A percentile compares a stretch with the other conserved stretches of the same genome.
Evolutionary conservation across 2,888 invertebrate species (phyloP).

Genomic region (Hemaris fuciformis): DNA sequence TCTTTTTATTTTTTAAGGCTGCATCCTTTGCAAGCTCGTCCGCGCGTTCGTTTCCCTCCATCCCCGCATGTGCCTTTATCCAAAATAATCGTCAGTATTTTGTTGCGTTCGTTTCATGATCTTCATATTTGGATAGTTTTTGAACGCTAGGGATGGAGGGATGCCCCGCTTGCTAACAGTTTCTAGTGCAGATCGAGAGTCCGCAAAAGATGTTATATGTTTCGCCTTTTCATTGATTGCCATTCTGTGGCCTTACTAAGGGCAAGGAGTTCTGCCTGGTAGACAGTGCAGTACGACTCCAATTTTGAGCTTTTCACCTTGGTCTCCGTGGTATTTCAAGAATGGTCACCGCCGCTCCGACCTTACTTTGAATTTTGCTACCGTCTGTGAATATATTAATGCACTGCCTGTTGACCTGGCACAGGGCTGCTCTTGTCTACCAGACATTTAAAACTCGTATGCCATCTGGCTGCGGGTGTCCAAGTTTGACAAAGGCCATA

Average conservation of each 20-base stretch:
- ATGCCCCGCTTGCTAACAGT: neutral
- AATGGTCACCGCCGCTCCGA: slow-evolving; percentile 16
- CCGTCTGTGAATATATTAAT: slow-evolving; percentile 22
- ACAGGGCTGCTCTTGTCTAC: too few relatives aligned
- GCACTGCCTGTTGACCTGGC: neutral
- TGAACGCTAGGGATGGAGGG: neutral
- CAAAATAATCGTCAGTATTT: neutral
- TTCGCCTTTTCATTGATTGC: neutral
- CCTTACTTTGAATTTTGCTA: slow-evolving; percentile 22
- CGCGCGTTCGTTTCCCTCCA: too few relatives aligned
- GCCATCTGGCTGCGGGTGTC: too few relatives aligned
- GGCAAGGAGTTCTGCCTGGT: too few relatives aligned
- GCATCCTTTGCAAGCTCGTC: too few relatives aligned
- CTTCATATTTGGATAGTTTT: neutral
- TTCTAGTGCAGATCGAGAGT: slow-evolving; percentile 18
- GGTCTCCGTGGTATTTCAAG: neutral
- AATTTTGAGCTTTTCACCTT: slow-evolving; percentile 5
- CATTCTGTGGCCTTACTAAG: too few relatives aligned
- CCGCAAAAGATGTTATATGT: slow-evolving; percentile 16
- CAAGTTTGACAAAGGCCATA: neutral
- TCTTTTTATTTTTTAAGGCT: too few relatives aligned
- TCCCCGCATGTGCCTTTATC: too few relatives aligned
- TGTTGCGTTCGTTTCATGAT: neutral
- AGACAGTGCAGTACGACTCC: too few relatives aligned
- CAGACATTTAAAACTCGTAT: too few relatives aligned